These are phyloP conservation scores for Casuarius casuarius DNA, from an alignment of 2,113 vertebrate genomes.

Conservation along the genomic window DNA sequence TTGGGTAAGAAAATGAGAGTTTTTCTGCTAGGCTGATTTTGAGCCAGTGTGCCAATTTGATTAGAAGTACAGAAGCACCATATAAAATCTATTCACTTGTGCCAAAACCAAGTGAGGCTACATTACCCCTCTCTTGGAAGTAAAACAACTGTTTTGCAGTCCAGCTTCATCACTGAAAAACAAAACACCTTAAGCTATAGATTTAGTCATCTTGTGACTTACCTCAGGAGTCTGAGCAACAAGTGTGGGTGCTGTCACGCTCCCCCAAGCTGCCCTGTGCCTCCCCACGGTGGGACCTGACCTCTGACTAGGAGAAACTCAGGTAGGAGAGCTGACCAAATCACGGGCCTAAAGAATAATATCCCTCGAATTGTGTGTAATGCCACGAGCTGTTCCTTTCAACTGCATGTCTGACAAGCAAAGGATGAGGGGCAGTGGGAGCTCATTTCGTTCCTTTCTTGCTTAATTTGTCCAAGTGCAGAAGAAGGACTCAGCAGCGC, in stretches of 20 bases:
- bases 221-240: background rate
- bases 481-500: background rate
- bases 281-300: fast-evolving
- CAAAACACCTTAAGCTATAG: fast-evolving
- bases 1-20: conserved; percentile 7
- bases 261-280: background rate
- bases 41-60: conserved; percentile 14
- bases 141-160: background rate
- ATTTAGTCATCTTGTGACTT: background rate
- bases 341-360: background rate
- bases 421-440: background rate
- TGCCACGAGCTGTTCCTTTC: background rate
- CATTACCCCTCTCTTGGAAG: background rate
- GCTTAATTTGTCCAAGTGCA: background rate
- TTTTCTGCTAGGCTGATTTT: conserved; percentile 44
- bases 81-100: conserved; percentile 6
- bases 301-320: fast-evolving
- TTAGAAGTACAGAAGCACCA: conserved; percentile 22
- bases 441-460: background rate
- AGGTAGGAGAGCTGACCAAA: background rate
- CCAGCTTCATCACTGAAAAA: background rate
- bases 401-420: background rate
- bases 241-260: background rate
- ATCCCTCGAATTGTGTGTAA: fast-evolving
- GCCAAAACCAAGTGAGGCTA: background rate